phyloP scores from a whole-genome alignment of 92 coral and sea anemone species.

The Epizoanthus illoricatus region DNA sequence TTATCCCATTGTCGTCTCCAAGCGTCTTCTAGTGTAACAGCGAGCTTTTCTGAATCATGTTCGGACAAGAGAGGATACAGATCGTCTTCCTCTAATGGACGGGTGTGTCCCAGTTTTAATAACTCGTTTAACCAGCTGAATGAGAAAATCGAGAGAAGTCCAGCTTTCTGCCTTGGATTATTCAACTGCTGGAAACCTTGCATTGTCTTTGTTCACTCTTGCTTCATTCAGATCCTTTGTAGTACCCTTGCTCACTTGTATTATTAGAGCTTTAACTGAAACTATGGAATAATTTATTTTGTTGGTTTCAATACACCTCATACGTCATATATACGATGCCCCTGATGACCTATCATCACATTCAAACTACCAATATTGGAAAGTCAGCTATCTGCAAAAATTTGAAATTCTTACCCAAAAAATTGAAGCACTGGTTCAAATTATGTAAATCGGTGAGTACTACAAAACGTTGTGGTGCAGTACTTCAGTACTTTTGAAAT shows the following conservation, averaged over 20 bases:
- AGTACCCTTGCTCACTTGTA: neutral
- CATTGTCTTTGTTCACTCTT: neutral
- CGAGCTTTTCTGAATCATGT: neutral
- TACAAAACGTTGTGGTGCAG: no score
- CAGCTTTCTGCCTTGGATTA: slow-evolving; percentile 12
- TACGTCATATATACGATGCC: no score
- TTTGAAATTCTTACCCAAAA: no score
- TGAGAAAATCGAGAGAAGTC: neutral
- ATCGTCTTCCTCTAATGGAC: slow-evolving; percentile 13
- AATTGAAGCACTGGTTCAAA: no score
- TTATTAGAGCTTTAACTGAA: no score
- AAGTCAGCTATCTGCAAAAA: no score
- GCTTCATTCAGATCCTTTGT: neutral
- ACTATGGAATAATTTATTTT: no score
- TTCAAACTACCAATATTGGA: no score
- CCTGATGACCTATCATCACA: no score
- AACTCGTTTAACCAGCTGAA: slow-evolving; percentile 13
- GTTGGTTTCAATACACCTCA: no score
- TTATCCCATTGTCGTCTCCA: neutral
- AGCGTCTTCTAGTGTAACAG: neutral
- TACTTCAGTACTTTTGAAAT: no score
- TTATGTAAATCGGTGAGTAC: no score
- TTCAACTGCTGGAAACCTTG: neutral
- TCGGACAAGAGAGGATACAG: slow-evolving; percentile 11
- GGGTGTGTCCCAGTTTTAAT: slow-evolving; percentile 13